A percentile compares a stretch with the other conserved stretches of the same genome.
phyloP scores from a whole-genome alignment of 1,140 invertebrate genomes.

The Lepidotrigona ventralis region DNA sequence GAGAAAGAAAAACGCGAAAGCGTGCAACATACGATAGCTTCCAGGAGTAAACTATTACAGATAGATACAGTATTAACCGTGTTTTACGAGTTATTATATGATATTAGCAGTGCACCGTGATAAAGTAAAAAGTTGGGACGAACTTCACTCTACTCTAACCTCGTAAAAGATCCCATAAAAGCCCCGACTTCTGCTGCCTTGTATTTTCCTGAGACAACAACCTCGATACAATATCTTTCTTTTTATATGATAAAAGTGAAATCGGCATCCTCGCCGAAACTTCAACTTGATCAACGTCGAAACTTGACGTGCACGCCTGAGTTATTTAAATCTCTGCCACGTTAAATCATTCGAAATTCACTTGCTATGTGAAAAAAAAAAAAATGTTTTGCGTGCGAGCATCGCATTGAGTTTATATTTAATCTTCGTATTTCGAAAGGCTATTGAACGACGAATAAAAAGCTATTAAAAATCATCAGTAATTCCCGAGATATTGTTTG shows the following conservation, averaged over 20 bases:
- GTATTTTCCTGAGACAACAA: slow-evolving; percentile 10
- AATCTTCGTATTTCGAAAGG: no score
- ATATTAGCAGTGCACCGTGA: slow-evolving; percentile 15
- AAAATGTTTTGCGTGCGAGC: no score
- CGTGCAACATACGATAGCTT: background rate
- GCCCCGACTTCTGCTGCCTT: background rate
- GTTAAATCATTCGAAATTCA: no score
- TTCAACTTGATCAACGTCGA: background rate
- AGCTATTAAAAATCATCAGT: no score
- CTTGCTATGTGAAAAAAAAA: no score
- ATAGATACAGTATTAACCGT: slow-evolving; percentile 10
- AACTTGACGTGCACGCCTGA: background rate
- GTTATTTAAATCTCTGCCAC: no score
- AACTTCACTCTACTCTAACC: slow-evolving; percentile 16
- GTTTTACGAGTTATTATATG: slow-evolving; percentile 29
- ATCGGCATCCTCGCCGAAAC: background rate
- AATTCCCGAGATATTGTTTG: no score
- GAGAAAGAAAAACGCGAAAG: no score
- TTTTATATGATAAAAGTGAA: background rate
- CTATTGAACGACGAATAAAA: no score
- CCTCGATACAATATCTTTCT: background rate
- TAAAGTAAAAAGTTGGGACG: slow-evolving; percentile 30
- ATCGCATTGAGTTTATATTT: no score
- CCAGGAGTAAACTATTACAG: slow-evolving; percentile 5
- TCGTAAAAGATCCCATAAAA: slow-evolving; percentile 28